Percentiles rank a stretch among this genome's conserved stretches.
Evolutionary conservation across 2,888 invertebrate species (phyloP).

Genomic region (Pocota personata): DNA sequence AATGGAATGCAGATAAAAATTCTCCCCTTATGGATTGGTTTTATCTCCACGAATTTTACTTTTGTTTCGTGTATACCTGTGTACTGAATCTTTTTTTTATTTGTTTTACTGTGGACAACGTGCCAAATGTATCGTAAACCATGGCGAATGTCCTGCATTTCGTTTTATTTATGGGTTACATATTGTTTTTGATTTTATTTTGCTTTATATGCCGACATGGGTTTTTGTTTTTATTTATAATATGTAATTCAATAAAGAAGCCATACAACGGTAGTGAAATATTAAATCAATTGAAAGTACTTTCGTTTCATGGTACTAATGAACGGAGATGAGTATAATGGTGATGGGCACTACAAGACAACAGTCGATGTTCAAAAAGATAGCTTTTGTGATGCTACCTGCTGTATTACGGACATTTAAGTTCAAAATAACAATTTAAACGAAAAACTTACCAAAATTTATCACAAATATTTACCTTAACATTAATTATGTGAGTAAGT

Average conservation of each 20-base stretch:
- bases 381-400: no score
- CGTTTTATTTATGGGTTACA: slow-evolving; percentile 20
- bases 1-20: slow-evolving; percentile 44
- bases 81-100: background rate
- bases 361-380: no score
- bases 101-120: slow-evolving; percentile 14
- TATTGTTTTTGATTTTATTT: background rate
- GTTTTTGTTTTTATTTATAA: background rate
- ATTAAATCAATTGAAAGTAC: slow-evolving; percentile 18
- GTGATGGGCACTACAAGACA: no score
- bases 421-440: no score
- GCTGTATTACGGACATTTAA: no score
- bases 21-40: background rate
- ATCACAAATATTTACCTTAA: no score
- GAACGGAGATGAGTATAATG: background rate
- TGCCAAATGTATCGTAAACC: slow-evolving; percentile 44
- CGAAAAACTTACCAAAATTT: no score
- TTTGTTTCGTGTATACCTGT: slow-evolving; percentile 15
- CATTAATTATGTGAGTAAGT: no score
- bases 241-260: slow-evolving; percentile 6
- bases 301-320: background rate
- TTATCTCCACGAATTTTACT: slow-evolving; percentile 28
- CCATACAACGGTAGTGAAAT: background rate
- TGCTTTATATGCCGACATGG: background rate
- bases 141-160: slow-evolving; percentile 1